Evolutionary conservation across 2,888 invertebrate genomes (phyloP).

Genomic region (Schizaphis graminum): DNA sequence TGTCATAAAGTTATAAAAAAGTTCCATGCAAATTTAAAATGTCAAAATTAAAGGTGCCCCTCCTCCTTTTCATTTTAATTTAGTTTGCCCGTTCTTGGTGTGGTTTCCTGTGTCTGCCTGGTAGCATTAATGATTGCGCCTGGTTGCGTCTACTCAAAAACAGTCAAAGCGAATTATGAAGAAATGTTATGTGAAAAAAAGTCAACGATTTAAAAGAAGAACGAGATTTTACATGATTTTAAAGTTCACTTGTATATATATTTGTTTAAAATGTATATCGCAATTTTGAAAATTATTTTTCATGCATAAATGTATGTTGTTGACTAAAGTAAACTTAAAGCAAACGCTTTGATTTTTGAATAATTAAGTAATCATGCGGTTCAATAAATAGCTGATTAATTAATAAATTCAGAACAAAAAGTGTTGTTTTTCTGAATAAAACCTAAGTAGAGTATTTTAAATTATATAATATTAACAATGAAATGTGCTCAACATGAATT

Average conservation of each 20-base stretch:
- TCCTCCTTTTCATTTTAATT: conserved; percentile 28
- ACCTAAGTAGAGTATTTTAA: not conserved
- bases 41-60: conserved; percentile 42
- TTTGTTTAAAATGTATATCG: not conserved
- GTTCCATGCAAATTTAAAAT: conserved; percentile 26
- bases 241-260: conserved; percentile 1
- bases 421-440: conserved; percentile 26
- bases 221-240: conserved; percentile 34
- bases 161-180: conserved; percentile 1
- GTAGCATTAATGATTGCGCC: not conserved
- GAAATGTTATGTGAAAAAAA: not conserved
- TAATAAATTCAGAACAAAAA: conserved; percentile 40
- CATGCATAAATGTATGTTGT: conserved; percentile 10
- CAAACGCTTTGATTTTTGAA: conserved; percentile 35
- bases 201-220: not conserved
- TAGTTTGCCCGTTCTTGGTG: not conserved
- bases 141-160: conserved; percentile 30
- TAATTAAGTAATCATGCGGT: conserved; percentile 37
- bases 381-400: conserved; percentile 32
- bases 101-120: conserved; percentile 14
- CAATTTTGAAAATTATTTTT: conserved; percentile 18
- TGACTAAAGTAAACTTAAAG: not conserved
- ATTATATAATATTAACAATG: not conserved
- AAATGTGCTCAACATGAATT: not conserved
- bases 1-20: conserved; percentile 40